Evolutionary conservation across 1,140 invertebrate genomes (phyloP).

Genomic region (Drosophila mauritiana): DNA sequence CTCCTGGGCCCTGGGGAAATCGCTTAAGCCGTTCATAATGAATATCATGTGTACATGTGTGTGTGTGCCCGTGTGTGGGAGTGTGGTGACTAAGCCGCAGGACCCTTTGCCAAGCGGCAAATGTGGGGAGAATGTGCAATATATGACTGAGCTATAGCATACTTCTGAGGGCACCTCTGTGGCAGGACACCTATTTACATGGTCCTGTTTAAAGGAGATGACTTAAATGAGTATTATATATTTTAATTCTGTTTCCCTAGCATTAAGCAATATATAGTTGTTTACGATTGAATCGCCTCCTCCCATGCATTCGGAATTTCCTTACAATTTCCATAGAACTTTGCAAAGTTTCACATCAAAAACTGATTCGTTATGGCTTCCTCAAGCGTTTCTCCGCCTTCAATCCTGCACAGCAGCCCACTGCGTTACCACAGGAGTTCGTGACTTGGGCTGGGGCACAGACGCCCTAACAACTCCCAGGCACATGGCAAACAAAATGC

Average conservation of each 20-base stretch:
- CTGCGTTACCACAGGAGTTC: conserved; percentile 28
- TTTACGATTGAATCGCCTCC: conserved; percentile 5
- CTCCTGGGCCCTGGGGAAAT: conserved; percentile 73
- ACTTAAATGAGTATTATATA: neutral
- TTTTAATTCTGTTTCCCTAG: neutral
- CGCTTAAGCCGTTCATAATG: conserved; percentile 84
- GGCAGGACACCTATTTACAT: neutral
- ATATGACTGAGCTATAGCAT: conserved; percentile 23
- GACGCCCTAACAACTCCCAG: conserved; percentile 52
- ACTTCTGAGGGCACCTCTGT: conserved; percentile 4
- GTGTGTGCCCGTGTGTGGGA: conserved; percentile 40
- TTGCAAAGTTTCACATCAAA: conserved; percentile 27
- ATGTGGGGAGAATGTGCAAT: conserved; percentile 6
- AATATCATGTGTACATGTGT: conserved; percentile 58
- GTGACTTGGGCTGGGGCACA: conserved; percentile 31
- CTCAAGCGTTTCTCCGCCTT: neutral
- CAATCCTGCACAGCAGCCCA: neutral
- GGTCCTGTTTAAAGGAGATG: neutral
- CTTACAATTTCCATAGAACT: conserved; percentile 16
- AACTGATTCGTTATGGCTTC: conserved; percentile 35
- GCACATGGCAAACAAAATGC: conserved; percentile 62
- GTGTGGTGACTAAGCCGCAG: conserved; percentile 24
- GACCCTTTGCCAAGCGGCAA: conserved; percentile 16
- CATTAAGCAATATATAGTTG: neutral
- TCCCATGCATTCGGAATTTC: neutral